These are phyloP conservation scores for Perca fluviatilis DNA, from an alignment of 2,113 vertebrate species.

Conservation along the genomic window DNA sequence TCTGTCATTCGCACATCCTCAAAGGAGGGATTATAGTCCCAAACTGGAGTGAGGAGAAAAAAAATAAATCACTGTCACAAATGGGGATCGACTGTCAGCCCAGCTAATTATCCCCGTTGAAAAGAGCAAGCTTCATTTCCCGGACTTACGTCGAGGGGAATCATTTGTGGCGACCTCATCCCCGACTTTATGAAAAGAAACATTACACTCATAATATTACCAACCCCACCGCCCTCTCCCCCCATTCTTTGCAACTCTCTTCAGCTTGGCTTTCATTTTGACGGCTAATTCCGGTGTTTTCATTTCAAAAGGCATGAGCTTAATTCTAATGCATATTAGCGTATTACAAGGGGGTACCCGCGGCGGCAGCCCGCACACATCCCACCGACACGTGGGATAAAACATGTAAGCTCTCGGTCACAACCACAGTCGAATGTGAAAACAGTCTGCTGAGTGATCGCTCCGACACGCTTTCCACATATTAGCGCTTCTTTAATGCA, in stretches of 20 bases:
- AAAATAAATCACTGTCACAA: slow-evolving; percentile 53
- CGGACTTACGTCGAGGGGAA: slow-evolving; percentile 77
- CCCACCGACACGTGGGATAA: slow-evolving; percentile 57
- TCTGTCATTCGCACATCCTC: slow-evolving; percentile 72
- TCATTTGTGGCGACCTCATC: slow-evolving; percentile 81
- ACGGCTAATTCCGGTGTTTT: slow-evolving; percentile 77
- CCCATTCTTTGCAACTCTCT: slow-evolving; percentile 51
- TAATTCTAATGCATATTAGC: slow-evolving; percentile 71
- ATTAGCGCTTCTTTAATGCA: slow-evolving; percentile 46
- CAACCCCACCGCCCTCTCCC: neutral
- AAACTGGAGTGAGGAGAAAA: slow-evolving; percentile 50
- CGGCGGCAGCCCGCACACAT: slow-evolving; percentile 45
- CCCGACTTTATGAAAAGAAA: slow-evolving; percentile 81
- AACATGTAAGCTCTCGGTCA: slow-evolving; percentile 65
- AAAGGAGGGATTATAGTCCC: slow-evolving; percentile 81
- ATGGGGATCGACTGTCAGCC: slow-evolving; percentile 78
- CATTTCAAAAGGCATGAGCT: slow-evolving; percentile 67
- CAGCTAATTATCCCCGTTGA: slow-evolving; percentile 81
- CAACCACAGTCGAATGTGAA: slow-evolving; percentile 12
- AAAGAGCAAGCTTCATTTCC: slow-evolving; percentile 82
- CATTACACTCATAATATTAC: slow-evolving; percentile 73
- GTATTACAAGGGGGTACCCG: slow-evolving; percentile 63
- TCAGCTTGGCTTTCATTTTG: slow-evolving; percentile 66
- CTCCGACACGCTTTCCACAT: slow-evolving; percentile 15
- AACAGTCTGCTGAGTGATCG: slow-evolving; percentile 45